Evolutionary conservation across 2,888 invertebrate genomes (phyloP).

Genomic region (Lymantria dispar): DNA sequence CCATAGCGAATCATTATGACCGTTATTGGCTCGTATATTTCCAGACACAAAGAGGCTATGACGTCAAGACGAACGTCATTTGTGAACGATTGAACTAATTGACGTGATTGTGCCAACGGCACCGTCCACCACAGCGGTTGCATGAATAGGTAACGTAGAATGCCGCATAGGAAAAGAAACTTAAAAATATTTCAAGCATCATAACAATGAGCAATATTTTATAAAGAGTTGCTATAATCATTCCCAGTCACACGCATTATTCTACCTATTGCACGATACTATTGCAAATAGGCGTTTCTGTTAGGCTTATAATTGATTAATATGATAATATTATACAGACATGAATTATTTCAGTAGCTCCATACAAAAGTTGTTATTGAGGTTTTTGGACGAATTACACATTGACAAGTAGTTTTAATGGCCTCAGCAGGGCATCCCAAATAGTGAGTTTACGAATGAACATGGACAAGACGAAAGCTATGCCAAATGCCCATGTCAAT

Average conservation of each 20-base stretch:
- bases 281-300: no score
- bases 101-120: conserved; percentile 63
- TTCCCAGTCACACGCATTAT: not conserved
- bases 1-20: conserved; percentile 52
- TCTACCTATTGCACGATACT: not conserved
- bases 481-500: no score
- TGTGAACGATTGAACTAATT: conserved; percentile 69
- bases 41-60: conserved; percentile 63
- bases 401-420: no score
- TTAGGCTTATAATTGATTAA: no score
- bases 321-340: no score
- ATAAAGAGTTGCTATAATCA: not conserved
- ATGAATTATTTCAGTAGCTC: no score
- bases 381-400: no score
- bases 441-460: no score
- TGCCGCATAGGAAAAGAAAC: not conserved
- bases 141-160: not conserved
- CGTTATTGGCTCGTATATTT: conserved; percentile 52
- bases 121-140: conserved; percentile 25
- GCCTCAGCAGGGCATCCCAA: no score
- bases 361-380: no score
- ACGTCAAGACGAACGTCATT: conserved; percentile 73
- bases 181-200: not conserved
- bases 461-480: no score
- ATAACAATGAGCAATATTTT: not conserved